A percentile compares a stretch with the other conserved stretches of the same genome.
These are phyloP conservation scores for Phymorhynchus buccinoides DNA, from an alignment of 1,140 invertebrate species.

Conservation along the genomic window DNA sequence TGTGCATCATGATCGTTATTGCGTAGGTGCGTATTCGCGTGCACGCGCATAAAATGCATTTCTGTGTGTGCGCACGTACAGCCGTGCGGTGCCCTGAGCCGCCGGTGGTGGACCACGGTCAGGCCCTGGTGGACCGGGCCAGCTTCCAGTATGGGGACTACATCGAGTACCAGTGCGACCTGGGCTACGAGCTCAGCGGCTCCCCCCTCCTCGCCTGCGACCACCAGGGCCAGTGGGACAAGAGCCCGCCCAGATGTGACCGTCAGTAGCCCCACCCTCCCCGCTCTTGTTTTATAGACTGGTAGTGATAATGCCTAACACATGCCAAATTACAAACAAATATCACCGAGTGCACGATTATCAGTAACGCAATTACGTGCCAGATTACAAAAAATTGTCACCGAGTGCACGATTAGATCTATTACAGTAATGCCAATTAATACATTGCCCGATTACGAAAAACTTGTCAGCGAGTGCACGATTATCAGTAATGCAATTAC, in stretches of 20 bases:
- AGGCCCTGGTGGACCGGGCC: background rate
- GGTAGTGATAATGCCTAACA: too few species aligned
- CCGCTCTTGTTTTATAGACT: too few species aligned
- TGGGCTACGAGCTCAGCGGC: conserved; percentile 32
- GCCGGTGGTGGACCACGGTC: background rate
- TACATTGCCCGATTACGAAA: too few species aligned
- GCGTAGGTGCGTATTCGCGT: background rate
- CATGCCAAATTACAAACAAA: too few species aligned
- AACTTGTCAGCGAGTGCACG: too few species aligned
- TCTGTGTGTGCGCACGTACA: background rate
- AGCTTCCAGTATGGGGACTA: conserved; percentile 34
- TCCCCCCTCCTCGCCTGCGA: conserved; percentile 8
- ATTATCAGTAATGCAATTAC: too few species aligned
- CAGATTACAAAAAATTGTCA: too few species aligned
- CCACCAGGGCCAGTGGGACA: conserved; percentile 20
- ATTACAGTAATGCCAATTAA: too few species aligned
- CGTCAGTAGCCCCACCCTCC: background rate
- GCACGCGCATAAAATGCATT: too few species aligned
- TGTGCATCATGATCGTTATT: background rate
- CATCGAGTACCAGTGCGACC: conserved; percentile 33
- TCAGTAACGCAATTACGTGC: too few species aligned
- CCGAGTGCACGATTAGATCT: too few species aligned
- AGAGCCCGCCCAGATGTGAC: background rate
- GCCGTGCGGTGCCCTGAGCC: conserved; percentile 26
- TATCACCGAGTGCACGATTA: too few species aligned